Evolutionary conservation across 2,888 invertebrate genomes (phyloP).

Genomic region (Ochlodes sylvanus): DNA sequence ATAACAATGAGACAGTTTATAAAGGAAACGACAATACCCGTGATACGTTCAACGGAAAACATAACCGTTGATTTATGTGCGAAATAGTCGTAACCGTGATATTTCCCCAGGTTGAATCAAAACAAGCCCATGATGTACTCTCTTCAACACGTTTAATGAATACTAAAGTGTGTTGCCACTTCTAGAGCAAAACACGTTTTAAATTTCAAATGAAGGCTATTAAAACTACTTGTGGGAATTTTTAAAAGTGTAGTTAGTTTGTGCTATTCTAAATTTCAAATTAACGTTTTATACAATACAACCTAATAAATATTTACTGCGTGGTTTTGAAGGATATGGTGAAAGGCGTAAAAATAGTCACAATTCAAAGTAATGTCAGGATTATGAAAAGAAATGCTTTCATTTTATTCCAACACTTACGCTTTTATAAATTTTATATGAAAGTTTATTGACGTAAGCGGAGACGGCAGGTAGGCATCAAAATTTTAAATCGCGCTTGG

Average conservation of each 20-base stretch:
- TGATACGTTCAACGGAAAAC: not conserved
- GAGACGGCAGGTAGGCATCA: conserved; percentile 5
- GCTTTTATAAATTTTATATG: conserved; percentile 3
- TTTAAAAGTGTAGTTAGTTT: conserved; percentile 15
- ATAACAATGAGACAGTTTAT: no score
- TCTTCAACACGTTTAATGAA: conserved; percentile 19
- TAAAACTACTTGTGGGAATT: conserved; percentile 20
- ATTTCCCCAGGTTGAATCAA: conserved; percentile 2
- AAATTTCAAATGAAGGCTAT: conserved; percentile 30
- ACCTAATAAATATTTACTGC: conserved; percentile 51
- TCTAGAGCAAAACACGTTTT: conserved; percentile 19
- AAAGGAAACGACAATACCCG: no score
- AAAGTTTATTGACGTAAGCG: conserved; percentile 3
- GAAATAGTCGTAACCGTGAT: conserved; percentile 1
- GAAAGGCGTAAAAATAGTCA: conserved; percentile 28
- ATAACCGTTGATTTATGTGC: not conserved
- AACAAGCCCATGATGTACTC: conserved; percentile 6
- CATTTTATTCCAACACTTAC: conserved; percentile 9
- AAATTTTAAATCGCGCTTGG: conserved; percentile 8
- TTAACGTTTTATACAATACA: conserved; percentile 42
- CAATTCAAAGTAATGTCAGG: not conserved
- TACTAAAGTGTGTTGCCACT: conserved; percentile 21
- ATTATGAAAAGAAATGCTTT: conserved; percentile 7
- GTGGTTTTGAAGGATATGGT: conserved; percentile 50
- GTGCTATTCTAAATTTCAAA: conserved; percentile 42